Conservation (phyloP, 2,888 invertebrate genomes). For the Lutraria lutraria region DNA sequence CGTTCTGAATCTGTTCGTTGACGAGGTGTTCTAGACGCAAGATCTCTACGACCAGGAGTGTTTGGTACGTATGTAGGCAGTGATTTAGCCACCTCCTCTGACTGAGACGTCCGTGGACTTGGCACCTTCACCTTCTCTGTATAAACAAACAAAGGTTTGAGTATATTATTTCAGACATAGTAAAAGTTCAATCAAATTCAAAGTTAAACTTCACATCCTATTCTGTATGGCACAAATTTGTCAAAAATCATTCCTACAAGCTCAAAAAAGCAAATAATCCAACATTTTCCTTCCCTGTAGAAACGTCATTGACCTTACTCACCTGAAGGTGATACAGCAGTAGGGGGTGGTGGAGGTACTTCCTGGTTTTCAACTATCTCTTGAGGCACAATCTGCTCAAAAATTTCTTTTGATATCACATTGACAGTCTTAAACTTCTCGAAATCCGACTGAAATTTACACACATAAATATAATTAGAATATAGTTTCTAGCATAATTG, state of each 20-base stretch:
- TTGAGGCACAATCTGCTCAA: constrained; percentile 91
- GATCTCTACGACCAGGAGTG: constrained; percentile 80
- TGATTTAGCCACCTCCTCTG: constrained; percentile 82
- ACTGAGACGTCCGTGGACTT: constrained; percentile 78
- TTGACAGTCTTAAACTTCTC: constrained; percentile 91
- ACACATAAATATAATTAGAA: constrained; percentile 23
- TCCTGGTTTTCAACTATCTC: constrained; percentile 89
- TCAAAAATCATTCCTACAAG: too few species aligned
- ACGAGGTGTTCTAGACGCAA: constrained; percentile 80
- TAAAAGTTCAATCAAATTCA: neutral
- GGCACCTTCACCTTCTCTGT: constrained; percentile 79
- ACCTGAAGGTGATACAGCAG: constrained; percentile 34
- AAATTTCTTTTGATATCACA: constrained; percentile 95
- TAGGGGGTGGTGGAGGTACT: constrained; percentile 91
- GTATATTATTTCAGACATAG: neutral
- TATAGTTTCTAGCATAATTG: too few species aligned
- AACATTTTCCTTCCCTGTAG: neutral
- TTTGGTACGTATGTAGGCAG: constrained; percentile 84
- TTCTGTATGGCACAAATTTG: neutral
- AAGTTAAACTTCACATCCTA: neutral
- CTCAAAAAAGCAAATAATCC: neutral
- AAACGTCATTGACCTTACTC: neutral
- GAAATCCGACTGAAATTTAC: constrained; percentile 71
- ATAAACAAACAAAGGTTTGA: neutral
- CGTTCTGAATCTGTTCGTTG: constrained; percentile 87